Evolutionary conservation across 2,888 invertebrate species (phyloP), one percentile per base, ranked within the genome.

Genomic region (Sialis fuliginosa): DNA sequence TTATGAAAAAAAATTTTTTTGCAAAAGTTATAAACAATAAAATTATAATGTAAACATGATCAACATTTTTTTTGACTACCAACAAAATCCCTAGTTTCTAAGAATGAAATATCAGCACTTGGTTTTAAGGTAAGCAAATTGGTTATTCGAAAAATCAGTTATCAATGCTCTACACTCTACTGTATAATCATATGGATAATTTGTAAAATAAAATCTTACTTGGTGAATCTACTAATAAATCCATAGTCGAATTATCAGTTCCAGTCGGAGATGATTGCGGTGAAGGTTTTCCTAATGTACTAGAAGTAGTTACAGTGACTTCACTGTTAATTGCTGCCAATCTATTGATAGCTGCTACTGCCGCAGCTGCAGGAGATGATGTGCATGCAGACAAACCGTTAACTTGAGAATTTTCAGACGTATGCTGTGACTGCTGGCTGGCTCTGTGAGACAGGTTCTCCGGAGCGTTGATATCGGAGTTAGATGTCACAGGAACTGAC

Each of bases 181-280:
- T n/a, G 10, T n/a, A 35, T 35, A 35, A 35, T 35, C 10, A 35
- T 35, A 35, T n/a, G n/a, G 35, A 35, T 3, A 5, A 35, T 4
- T 10, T 3, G 10, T 10, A 7, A 10, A 10, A 32, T 32, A 13
- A 33, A 43, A 56, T 79, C 84, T 81, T 76, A 88, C 88, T 85
- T 65, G 87, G 85, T 47, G 85, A 85, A 67, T 87, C 86, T 58
- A 82, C 80, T 42, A 86, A 72, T 53, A 86, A 69, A 68, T 87
- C 86, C 40, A 68, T 68, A 10, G 72, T 71, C 2, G 72, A 71
- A 52, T 77, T 81, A 41, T 77, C 75, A 33, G 78, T 79, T 52
- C 74, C 71, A 51, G 65, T 68, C 10, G 74, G 72, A 39, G 80
- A 79, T 6, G 77, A 75, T 44, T 74, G 69, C 0, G 79, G 79